Conservation (phyloP, 2,888 invertebrate species). For the Nomada ferruginata region DNA sequence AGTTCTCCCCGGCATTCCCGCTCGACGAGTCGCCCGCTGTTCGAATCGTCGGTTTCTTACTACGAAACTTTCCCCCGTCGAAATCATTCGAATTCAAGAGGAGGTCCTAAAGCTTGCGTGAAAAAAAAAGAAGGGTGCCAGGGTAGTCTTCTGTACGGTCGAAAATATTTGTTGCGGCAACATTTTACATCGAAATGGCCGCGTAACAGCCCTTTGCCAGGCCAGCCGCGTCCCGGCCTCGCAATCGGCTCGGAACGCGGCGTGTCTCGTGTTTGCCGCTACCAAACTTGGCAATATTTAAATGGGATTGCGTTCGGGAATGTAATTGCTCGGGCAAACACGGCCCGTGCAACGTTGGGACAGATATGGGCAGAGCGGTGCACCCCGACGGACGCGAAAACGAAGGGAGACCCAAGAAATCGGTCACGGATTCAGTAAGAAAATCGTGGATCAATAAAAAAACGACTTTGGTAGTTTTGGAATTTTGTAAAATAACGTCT, state of each 20-base stretch:
- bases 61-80: too few species aligned
- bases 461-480: too few species aligned
- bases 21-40: too few species aligned
- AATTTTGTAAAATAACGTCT: too few species aligned
- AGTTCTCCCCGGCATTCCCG: too few species aligned
- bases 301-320: conserved; percentile 81
- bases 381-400: conserved; percentile 28
- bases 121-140: not conserved
- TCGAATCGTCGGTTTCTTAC: too few species aligned
- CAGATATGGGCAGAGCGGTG: conserved; percentile 47
- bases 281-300: conserved; percentile 80
- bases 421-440: not conserved
- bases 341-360: conserved; percentile 49
- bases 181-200: conserved; percentile 50
- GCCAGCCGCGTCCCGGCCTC: conserved; percentile 39
- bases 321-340: conserved; percentile 80
- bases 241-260: conserved; percentile 54
- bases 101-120: not conserved
- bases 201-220: conserved; percentile 41
- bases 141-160: not conserved
- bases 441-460: too few species aligned
- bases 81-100: conserved; percentile 1
- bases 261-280: conserved; percentile 70
- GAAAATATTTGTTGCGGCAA: conserved; percentile 25
- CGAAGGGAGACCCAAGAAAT: conserved; percentile 19